Percentiles rank a stretch among this genome's conserved stretches.
Conservation (phyloP, 2,797 vertebrate genomes). For the Manis javanica region DNA sequence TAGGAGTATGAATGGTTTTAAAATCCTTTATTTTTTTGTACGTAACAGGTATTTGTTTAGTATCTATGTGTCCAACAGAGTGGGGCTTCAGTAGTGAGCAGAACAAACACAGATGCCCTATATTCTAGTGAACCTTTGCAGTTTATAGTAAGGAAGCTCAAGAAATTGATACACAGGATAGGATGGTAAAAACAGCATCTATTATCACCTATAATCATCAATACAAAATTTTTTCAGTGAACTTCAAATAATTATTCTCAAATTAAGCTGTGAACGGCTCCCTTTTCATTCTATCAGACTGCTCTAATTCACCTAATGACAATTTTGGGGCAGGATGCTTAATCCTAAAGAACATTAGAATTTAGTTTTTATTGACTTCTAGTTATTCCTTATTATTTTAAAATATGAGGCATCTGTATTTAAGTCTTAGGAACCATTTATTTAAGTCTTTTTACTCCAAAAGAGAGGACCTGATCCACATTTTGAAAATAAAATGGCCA, state of each 20-base stretch:
- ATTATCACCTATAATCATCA: neutral
- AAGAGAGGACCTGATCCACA: neutral
- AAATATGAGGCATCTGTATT: neutral
- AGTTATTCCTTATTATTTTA: conserved; percentile 11
- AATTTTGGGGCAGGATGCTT: neutral
- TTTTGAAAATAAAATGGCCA: conserved; percentile 25
- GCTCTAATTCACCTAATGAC: too few relatives aligned
- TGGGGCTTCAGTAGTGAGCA: neutral
- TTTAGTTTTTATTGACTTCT: conserved; percentile 13
- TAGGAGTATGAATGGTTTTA: neutral
- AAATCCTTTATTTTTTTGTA: neutral
- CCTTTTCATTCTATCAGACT: neutral
- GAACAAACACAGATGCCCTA: neutral
- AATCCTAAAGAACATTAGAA: conserved; percentile 19
- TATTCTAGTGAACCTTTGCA: neutral
- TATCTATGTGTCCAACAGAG: neutral
- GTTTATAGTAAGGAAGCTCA: neutral
- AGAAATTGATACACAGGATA: neutral
- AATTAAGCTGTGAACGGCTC: neutral
- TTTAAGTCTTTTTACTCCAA: neutral
- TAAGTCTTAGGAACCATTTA: neutral
- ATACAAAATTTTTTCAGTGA: neutral
- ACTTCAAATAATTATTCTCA: conserved; percentile 17
- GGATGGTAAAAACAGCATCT: neutral
- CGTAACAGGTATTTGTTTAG: neutral